Evolutionary conservation across 2,113 vertebrate genomes (phyloP).

Genomic region (Oophaga pumilio): DNA sequence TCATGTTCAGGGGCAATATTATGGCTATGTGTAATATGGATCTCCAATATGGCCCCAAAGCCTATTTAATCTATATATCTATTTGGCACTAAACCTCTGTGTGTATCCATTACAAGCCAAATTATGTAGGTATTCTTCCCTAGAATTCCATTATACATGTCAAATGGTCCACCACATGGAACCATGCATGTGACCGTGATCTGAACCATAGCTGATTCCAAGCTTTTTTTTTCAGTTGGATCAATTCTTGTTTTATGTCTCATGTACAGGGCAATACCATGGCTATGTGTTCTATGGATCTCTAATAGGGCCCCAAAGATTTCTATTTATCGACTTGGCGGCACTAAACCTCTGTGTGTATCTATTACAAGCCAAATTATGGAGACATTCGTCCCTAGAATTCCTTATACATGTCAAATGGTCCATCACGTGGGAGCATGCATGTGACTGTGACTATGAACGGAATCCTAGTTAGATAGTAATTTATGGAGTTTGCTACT

Average conservation of each 20-base stretch:
- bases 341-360: not conserved
- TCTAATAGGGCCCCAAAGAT: not conserved
- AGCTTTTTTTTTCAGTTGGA: not conserved
- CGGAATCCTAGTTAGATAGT: not conserved
- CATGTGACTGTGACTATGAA: not conserved
- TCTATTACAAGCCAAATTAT: not conserved
- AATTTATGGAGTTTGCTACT: not conserved
- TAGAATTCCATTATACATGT: not conserved
- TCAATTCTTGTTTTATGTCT: not conserved
- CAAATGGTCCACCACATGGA: not conserved
- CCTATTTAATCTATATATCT: not conserved
- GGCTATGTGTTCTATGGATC: not conserved
- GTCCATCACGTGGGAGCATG: not conserved
- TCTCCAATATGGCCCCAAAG: not conserved
- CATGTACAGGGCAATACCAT: not conserved
- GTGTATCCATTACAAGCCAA: too few species aligned
- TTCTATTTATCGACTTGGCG: not conserved
- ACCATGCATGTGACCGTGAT: not conserved
- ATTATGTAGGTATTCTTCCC: too few species aligned
- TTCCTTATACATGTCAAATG: not conserved
- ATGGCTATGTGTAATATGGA: not conserved
- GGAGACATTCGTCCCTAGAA: too few species aligned
- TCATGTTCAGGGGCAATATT: not conserved
- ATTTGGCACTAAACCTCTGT: not conserved
- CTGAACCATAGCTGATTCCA: not conserved